These are phyloP conservation scores for Saguinus midas DNA, from an alignment of 2,113 vertebrate genomes.

Conservation along the genomic window DNA sequence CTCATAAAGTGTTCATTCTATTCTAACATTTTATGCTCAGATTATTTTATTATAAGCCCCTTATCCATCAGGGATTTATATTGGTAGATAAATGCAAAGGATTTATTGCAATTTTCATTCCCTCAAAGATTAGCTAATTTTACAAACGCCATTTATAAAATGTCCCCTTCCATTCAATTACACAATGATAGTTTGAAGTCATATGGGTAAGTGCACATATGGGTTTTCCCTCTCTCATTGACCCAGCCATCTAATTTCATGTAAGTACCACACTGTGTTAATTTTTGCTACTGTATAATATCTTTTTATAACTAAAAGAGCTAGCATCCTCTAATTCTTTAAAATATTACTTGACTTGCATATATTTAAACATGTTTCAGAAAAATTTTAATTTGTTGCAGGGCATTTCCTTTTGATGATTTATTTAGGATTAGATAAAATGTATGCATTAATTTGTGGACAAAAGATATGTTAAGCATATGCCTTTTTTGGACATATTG, in stretches of 20 bases:
- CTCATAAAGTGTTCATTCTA: neutral
- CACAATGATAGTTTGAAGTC: neutral
- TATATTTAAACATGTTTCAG: neutral
- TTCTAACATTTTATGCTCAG: neutral
- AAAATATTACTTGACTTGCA: neutral
- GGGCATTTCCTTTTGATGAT: neutral
- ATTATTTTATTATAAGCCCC: neutral
- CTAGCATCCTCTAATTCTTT: neutral
- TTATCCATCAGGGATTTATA: neutral
- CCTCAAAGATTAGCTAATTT: slow-evolving; percentile 32
- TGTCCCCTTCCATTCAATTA: neutral
- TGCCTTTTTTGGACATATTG: neutral
- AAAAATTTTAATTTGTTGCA: neutral
- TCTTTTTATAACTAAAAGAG: neutral
- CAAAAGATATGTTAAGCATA: neutral
- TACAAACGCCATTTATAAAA: neutral
- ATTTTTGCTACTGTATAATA: neutral
- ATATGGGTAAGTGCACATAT: neutral
- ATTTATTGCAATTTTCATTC: neutral
- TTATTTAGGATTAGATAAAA: neutral
- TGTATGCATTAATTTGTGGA: neutral
- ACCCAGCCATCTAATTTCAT: neutral
- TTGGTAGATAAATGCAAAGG: neutral
- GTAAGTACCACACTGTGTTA: neutral
- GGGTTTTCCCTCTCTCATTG: neutral